Percentiles rank a stretch among this genome's conserved stretches.
Conservation (phyloP, 2,888 invertebrate species). For the Bombyx huttoni region DNA sequence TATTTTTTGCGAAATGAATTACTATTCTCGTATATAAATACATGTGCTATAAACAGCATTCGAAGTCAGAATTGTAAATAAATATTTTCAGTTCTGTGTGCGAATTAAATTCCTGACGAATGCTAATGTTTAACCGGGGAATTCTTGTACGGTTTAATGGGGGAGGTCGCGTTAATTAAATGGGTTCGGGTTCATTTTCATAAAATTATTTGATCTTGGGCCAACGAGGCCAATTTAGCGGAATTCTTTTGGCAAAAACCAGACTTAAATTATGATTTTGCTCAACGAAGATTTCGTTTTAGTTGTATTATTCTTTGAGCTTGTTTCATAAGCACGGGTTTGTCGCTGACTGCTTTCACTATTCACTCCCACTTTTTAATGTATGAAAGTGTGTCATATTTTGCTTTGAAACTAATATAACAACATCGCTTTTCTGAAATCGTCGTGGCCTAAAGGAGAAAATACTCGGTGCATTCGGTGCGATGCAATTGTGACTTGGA, state of each 20-base stretch:
- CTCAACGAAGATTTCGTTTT: conserved; percentile 22
- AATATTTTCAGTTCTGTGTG: conserved; percentile 44
- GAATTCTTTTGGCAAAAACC: conserved; percentile 44
- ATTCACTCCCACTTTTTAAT: conserved; percentile 31
- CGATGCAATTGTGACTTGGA: too few relatives aligned
- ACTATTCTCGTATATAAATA: conserved; percentile 35
- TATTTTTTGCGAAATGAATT: too few relatives aligned
- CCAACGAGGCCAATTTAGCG: conserved; percentile 42
- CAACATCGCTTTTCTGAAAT: too few relatives aligned
- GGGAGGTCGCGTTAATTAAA: conserved; percentile 67
- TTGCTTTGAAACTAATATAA: too few relatives aligned
- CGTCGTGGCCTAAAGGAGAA: too few relatives aligned
- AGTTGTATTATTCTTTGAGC: conserved; percentile 28
- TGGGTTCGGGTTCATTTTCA: conserved; percentile 63
- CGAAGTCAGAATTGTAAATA: conserved; percentile 47
- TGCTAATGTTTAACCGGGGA: conserved; percentile 66
- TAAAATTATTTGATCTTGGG: conserved; percentile 65
- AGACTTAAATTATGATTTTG: conserved; percentile 53
- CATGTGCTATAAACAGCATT: conserved; percentile 41
- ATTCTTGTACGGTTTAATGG: conserved; percentile 65
- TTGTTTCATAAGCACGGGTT: conserved; percentile 48
- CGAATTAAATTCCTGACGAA: conserved; percentile 64
- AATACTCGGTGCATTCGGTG: too few relatives aligned
- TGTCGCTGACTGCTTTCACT: conserved; percentile 44
- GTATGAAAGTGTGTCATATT: conserved; percentile 17